Conservation (phyloP, 1,140 invertebrate genomes). For the Rhynchophorus ferrugineus region DNA sequence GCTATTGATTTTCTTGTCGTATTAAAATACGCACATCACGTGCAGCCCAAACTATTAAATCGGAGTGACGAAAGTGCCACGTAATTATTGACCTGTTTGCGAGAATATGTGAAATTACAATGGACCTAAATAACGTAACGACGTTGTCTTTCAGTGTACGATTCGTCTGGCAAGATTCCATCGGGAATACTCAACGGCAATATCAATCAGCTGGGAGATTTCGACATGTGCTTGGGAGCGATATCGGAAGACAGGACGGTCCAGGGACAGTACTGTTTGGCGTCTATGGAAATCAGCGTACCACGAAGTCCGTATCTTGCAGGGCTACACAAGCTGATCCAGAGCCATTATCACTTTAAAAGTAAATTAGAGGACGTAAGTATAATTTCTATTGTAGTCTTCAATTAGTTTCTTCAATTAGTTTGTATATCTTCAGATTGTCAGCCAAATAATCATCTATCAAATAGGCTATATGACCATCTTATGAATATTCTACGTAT, state of each 20-base stretch:
- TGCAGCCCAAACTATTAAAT: too few species aligned
- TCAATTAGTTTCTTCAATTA: too few species aligned
- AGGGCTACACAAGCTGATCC: constrained; percentile 46
- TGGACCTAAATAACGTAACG: too few species aligned
- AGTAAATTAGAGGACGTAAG: constrained; percentile 56
- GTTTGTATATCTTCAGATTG: too few species aligned
- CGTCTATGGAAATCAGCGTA: constrained; percentile 46
- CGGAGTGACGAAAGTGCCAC: too few species aligned
- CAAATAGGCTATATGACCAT: too few species aligned
- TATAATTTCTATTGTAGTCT: constrained; percentile 15
- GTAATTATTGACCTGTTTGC: too few species aligned
- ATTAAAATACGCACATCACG: too few species aligned
- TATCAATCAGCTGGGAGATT: constrained; percentile 55
- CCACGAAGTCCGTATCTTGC: constrained; percentile 38
- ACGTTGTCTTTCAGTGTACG: constrained; percentile 59
- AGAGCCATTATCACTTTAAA: constrained; percentile 51
- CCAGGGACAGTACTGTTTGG: constrained; percentile 52
- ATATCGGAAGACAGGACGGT: constrained; percentile 37
- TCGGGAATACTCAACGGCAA: constrained; percentile 55
- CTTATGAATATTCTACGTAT: too few species aligned
- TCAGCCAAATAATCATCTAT: too few species aligned
- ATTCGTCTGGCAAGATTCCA: constrained; percentile 52
- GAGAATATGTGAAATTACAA: too few species aligned
- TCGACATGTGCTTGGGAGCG: constrained; percentile 51
- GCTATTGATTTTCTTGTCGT: too few species aligned